Evolutionary conservation across 2,797 vertebrate genomes (phyloP).

Genomic region (Lacerta agilis): DNA sequence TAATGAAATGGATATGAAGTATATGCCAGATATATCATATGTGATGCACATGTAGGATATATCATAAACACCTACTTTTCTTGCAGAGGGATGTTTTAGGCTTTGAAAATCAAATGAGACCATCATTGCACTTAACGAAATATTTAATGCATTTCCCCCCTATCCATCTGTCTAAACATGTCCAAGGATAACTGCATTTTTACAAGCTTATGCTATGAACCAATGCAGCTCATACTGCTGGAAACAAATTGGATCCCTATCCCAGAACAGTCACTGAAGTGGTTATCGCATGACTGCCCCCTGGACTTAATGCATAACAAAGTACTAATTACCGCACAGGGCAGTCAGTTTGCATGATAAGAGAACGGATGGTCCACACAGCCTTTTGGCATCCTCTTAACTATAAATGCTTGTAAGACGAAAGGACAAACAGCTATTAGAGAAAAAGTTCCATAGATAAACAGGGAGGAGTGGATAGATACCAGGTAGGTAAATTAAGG

Average conservation of each 20-base stretch:
- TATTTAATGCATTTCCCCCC: not conserved
- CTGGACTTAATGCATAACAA: not conserved
- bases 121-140: not conserved
- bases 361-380: not conserved
- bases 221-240: not conserved
- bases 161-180: not conserved
- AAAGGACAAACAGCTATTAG: fast-evolving
- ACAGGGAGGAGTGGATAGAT: fast-evolving
- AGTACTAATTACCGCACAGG: not conserved
- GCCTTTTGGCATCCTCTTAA: not conserved
- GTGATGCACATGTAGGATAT: not conserved
- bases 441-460: not conserved
- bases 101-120: not conserved
- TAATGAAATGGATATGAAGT: not conserved
- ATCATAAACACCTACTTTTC: not conserved
- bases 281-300: no score
- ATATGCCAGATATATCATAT: not conserved
- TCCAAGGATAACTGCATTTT: not conserved
- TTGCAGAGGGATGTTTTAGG: not conserved
- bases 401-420: not conserved
- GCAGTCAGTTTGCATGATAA: not conserved
- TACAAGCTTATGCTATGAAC: not conserved
- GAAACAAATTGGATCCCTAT: not conserved
- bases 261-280: not conserved
- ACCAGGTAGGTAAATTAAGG: not conserved